phyloP scores from a whole-genome alignment of 2,888 invertebrate genomes.

The Drosophila glabriapex region DNA sequence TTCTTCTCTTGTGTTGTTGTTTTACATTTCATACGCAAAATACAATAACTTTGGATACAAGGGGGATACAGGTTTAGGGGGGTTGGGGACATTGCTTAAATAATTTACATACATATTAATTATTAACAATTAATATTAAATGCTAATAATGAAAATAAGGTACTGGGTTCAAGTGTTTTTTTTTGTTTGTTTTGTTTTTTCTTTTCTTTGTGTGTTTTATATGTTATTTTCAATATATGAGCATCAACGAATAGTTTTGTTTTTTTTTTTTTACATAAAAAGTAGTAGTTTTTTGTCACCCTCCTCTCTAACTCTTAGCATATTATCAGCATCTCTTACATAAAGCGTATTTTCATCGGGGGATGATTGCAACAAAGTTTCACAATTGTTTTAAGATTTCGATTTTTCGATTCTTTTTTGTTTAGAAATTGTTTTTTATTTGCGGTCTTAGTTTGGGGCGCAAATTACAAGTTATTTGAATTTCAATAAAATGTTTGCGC shows the following conservation, averaged over 20 bases:
- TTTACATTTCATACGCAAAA: constrained; percentile 58
- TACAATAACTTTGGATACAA: constrained; percentile 69
- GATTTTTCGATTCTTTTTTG: constrained; percentile 10
- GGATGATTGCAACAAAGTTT: constrained; percentile 69
- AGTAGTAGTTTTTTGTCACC: constrained; percentile 45
- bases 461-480: constrained; percentile 58
- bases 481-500: constrained; percentile 59
- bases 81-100: constrained; percentile 58
- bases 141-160: constrained; percentile 83
- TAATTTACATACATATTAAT: constrained; percentile 78
- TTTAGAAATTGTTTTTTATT: constrained; percentile 23
- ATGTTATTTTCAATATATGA: constrained; percentile 59
- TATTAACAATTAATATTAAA: constrained; percentile 78
- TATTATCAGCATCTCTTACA: constrained; percentile 42
- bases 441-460: constrained; percentile 29
- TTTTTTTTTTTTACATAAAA: constrained; percentile 51
- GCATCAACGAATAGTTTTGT: constrained; percentile 72
- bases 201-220: constrained; percentile 34
- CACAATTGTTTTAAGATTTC: constrained; percentile 43
- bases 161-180: constrained; percentile 84
- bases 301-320: constrained; percentile 49
- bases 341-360: constrained; percentile 53
- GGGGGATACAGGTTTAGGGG: constrained; percentile 12
- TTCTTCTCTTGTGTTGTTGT: constrained; percentile 33
- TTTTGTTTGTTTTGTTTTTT: constrained; percentile 25